Base-by-base conservation (phyloP, 2,888 invertebrate species). In the Drymonia ruficornis region DNA sequence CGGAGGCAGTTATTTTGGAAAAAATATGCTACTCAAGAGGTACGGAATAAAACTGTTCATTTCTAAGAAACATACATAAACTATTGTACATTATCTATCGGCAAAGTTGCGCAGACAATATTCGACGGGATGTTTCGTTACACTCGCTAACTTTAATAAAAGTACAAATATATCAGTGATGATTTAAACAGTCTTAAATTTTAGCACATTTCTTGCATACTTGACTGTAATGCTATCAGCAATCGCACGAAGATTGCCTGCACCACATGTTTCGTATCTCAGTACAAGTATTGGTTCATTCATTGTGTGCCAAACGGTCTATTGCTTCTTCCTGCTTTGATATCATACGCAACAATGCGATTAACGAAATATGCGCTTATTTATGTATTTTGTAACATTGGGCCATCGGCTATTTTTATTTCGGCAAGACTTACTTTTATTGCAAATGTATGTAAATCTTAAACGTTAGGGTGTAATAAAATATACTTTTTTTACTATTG, bases 261-360 rank as follows among this genome's bases (percentile, higher is more conserved):
- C 50, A 29, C 12, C 13, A 29, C 31, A 43, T 43, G 43, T 50
- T 31, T 29, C 43, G 50, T 53, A 36, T 49, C 36, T 31, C 50
- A 43, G 12, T 50, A 43, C 43, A 13, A 16, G 13, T 49, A 45
- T 54, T 50, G 38, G 51, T 55, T 36, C 51, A 48, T 50, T 56
- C 58, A 58, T 58, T 55, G 59, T 56, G 42, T 43, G 42, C 49
- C 49, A 45, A 54, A 53, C 55, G 52, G 46, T 59, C 49, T 56
- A 65, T 65, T 56, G 56, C 55, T 42, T 46, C 65, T 62, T 65
- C 64, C 65, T 61, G 49, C 34, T 60, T 58, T 47, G 52, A 52
- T 55, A 56, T 59, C 46, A 46, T 29, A 15, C 15, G n/a, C 46
- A 46, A 46, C 40, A 42, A 49, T 49, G 50, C 50, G 53, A 50